phyloP scores from a whole-genome alignment of 2,888 invertebrate genomes.

The Pseudanteris insignis region DNA sequence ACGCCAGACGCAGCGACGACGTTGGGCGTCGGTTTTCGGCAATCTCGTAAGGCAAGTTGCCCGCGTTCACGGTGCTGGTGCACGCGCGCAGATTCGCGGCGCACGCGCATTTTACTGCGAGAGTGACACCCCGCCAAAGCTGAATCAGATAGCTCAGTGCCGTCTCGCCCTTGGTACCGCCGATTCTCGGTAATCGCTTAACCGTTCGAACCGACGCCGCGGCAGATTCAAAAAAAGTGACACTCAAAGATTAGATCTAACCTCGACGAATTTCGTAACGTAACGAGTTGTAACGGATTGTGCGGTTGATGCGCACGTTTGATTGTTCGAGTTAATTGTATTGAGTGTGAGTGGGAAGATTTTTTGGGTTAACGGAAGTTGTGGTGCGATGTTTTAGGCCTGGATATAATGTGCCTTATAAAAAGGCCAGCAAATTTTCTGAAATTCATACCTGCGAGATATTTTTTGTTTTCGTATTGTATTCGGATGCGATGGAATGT shows the following conservation, averaged over 20 bases:
- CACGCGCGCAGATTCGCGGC: slow-evolving; percentile 32
- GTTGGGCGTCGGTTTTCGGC: slow-evolving; percentile 44
- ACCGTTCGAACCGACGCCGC: slow-evolving; percentile 1
- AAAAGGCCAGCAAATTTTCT: too few relatives aligned
- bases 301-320: too few relatives aligned
- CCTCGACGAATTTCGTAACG: neutral
- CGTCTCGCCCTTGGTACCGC: slow-evolving; percentile 39
- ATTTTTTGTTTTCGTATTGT: too few relatives aligned
- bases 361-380: too few relatives aligned
- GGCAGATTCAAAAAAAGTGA: slow-evolving; percentile 20
- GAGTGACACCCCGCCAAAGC: slow-evolving; percentile 50
- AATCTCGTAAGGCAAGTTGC: slow-evolving; percentile 41
- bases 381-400: too few relatives aligned
- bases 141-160: slow-evolving; percentile 47
- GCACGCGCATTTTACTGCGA: slow-evolving; percentile 29
- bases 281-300: too few relatives aligned
- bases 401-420: too few relatives aligned
- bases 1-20: slow-evolving; percentile 37
- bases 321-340: too few relatives aligned
- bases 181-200: too few relatives aligned
- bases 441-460: too few relatives aligned
- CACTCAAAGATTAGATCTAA: neutral
- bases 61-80: slow-evolving; percentile 20
- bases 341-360: too few relatives aligned
- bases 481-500: too few relatives aligned